Evolutionary conservation across 2,113 vertebrate species (phyloP).

Genomic region (Sinocyclocheilus grahami): DNA sequence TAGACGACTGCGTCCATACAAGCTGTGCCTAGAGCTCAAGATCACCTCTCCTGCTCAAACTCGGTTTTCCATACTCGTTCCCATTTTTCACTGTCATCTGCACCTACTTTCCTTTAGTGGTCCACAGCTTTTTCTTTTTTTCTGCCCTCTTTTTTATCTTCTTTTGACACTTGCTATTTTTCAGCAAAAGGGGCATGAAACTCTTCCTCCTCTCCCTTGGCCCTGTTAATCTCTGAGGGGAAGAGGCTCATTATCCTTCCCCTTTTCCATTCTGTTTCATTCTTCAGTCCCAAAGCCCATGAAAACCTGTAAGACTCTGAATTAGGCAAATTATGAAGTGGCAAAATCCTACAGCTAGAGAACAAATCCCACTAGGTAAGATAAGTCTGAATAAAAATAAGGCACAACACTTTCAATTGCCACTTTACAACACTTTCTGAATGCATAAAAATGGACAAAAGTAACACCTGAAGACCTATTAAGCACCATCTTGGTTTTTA

Average conservation of each 20-base stretch:
- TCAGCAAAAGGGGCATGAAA: slow-evolving; percentile 63
- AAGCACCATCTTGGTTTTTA: not conserved
- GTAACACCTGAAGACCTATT: not conserved
- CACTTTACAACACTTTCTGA: not conserved
- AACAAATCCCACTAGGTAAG: not conserved
- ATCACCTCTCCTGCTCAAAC: slow-evolving; percentile 72
- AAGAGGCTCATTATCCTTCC: slow-evolving; percentile 38
- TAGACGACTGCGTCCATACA: slow-evolving; percentile 48
- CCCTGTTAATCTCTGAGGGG: slow-evolving; percentile 44
- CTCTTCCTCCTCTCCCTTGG: slow-evolving; percentile 47
- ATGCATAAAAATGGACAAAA: not conserved
- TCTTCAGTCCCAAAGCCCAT: slow-evolving; percentile 8
- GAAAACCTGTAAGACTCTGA: slow-evolving; percentile 23
- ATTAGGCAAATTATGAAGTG: not conserved
- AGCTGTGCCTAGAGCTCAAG: slow-evolving; percentile 52
- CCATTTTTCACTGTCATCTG: slow-evolving; percentile 78
- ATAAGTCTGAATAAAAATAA: too few species aligned
- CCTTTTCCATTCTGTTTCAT: slow-evolving; percentile 15
- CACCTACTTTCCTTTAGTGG: slow-evolving; percentile 68
- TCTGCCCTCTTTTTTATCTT: slow-evolving; percentile 64
- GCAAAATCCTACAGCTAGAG: not conserved
- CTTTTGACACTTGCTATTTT: slow-evolving; percentile 77
- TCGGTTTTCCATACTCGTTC: slow-evolving; percentile 67
- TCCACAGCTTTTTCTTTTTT: slow-evolving; percentile 55
- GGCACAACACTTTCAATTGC: too few species aligned